Conservation (phyloP, 2,113 vertebrate species). For the Barbus barbus region DNA sequence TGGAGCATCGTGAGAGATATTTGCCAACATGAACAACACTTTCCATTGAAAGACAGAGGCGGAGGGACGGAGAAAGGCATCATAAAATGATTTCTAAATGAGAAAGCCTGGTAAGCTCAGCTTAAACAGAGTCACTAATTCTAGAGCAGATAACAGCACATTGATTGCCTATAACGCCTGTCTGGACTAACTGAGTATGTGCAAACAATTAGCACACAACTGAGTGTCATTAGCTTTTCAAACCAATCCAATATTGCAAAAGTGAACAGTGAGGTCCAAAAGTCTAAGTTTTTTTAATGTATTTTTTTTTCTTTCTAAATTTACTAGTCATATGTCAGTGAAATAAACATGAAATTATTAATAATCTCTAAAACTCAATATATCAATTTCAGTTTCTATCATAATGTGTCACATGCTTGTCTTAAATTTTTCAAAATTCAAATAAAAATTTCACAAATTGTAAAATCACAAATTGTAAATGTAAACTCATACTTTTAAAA, state of each 20-base stretch:
- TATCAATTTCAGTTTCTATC: background rate
- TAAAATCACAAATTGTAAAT: background rate
- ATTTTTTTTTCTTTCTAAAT: background rate
- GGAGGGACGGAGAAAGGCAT: background rate
- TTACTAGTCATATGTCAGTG: background rate
- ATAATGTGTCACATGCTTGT: background rate
- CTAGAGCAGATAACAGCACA: background rate
- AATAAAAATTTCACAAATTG: too few relatives aligned
- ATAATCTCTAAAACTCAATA: background rate
- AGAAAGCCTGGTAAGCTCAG: background rate
- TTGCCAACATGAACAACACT: background rate
- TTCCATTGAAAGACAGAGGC: background rate
- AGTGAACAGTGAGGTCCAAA: background rate
- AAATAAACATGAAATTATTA: background rate
- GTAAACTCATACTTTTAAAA: background rate
- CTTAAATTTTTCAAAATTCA: background rate
- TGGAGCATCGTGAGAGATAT: background rate
- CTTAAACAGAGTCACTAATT: background rate
- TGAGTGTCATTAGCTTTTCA: background rate
- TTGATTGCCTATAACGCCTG: background rate
- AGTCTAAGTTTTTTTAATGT: too few relatives aligned
- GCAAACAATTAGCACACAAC: constrained; percentile 13
- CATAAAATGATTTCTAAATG: background rate
- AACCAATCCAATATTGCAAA: background rate
- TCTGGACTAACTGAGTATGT: background rate